Evolutionary conservation across 1,140 invertebrate species (phyloP), one percentile per base, ranked within the genome.

Genomic region (Xylocopa sonorina): DNA sequence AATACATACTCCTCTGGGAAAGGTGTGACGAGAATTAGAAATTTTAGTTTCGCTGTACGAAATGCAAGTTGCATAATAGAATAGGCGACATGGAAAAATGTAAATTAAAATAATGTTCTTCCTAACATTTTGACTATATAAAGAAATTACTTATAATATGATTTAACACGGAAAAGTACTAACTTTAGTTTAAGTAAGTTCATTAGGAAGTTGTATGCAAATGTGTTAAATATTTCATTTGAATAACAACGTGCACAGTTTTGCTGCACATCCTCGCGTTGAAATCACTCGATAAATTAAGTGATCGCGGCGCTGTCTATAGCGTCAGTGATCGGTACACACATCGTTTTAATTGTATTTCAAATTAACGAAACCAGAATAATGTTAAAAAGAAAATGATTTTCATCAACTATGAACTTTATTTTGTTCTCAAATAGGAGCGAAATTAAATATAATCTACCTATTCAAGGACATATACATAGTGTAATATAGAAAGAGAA

Each of bases 261-360:
- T 55, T 73, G n/a, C 48, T 73, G 78, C 64, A 78, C 50, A 78
- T 85, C 88, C 89, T 84, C 68, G 90, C 90, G 83, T 90, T 90
- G 89, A 90, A 90, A 86, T 90, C 89, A 87, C 85, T 62, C 78
- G 78, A 85, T 82, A 85, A 78, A 66, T 68, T 72, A 34, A 82
- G 84, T 78, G 84, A 86, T 75, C 50, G 79, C 83, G 43, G 81
- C 48, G 84, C 84, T 80, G 46, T 64, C 14, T 24, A 46, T 51
- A 63, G 34, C 55, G 16, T 57, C 24, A 62, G 14, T 71, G 66
- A 78, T 78, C 55, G 34, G 29, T 48, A 77, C 2, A 50, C 0
- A 38, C 10, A 50, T 27, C 24, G 6, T 12, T 24, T 27, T 57
- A 24, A 43, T 32, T 5, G 21, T 3, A 1, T 27, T 29, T 5